Evolutionary conservation across 2,113 vertebrate species (phyloP).

Genomic region (Sarotherodon lohbergeri): DNA sequence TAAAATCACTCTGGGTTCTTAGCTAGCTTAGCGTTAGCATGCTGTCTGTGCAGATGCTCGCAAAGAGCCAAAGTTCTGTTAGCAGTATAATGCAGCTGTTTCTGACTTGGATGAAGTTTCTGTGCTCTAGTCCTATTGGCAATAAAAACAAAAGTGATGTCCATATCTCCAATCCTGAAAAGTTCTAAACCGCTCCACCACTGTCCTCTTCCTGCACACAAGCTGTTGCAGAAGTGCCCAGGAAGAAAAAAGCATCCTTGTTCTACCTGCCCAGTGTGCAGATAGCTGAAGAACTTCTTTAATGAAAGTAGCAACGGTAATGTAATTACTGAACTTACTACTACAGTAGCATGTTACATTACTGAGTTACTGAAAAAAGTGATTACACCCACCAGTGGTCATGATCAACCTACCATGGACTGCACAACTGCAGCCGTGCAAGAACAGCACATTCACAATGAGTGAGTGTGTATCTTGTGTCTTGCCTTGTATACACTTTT

Average conservation of each 20-base stretch:
- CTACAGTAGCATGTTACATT: not conserved
- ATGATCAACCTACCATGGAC: not conserved
- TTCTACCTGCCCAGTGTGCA: not conserved
- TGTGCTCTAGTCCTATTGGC: not conserved
- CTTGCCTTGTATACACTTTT: not conserved
- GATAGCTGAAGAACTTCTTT: not conserved
- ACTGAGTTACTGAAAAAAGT: not conserved
- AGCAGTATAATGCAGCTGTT: not conserved
- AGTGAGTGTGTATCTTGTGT: not conserved
- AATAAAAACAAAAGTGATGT: not conserved
- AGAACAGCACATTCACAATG: not conserved
- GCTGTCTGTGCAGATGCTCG: not conserved
- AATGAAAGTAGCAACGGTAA: not conserved
- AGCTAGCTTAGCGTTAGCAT: not conserved
- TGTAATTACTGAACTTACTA: not conserved
- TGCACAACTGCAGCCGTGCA: not conserved
- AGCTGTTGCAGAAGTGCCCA: not conserved
- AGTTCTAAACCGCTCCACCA: not conserved
- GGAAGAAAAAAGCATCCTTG: not conserved
- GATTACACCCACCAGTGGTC: not conserved
- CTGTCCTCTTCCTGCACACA: not conserved
- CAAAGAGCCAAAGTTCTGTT: not conserved
- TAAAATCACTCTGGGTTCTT: not conserved
- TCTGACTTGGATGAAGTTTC: not conserved
- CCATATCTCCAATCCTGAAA: not conserved